phyloP scores from a whole-genome alignment of 2,888 invertebrate species.

The Ennomos quercinarius region DNA sequence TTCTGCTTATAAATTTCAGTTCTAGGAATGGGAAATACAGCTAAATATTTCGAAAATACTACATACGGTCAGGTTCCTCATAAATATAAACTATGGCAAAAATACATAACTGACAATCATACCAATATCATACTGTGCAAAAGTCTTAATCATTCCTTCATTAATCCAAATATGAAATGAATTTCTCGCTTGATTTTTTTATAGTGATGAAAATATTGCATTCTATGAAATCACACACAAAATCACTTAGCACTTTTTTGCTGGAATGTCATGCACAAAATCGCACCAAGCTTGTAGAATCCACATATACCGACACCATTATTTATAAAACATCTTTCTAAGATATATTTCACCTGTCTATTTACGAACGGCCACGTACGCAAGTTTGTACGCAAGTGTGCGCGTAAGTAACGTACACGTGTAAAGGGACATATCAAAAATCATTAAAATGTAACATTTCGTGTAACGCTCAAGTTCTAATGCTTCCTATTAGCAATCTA shows the following conservation, averaged over 20 bases:
- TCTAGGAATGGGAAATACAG: background rate
- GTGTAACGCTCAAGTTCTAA: slow-evolving; percentile 42
- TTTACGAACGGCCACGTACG: slow-evolving; percentile 10
- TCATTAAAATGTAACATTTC: slow-evolving; percentile 31
- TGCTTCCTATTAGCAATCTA: slow-evolving; percentile 26
- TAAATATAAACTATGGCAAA: background rate
- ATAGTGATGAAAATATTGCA: slow-evolving; percentile 53
- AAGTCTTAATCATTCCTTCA: slow-evolving; percentile 8
- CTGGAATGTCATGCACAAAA: slow-evolving; percentile 36
- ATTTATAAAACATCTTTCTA: background rate
- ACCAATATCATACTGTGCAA: background rate
- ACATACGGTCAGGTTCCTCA: background rate
- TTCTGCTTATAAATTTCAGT: slow-evolving; percentile 11
- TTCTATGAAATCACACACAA: slow-evolving; percentile 58
- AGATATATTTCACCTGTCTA: no score
- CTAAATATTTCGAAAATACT: background rate
- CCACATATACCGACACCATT: slow-evolving; percentile 16
- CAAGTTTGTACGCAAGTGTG: slow-evolving; percentile 16
- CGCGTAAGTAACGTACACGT: slow-evolving; percentile 1
- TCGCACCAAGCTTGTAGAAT: slow-evolving; percentile 38
- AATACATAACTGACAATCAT: background rate
- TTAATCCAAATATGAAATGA: background rate
- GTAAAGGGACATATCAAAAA: slow-evolving; percentile 32
- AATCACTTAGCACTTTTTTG: slow-evolving; percentile 40
- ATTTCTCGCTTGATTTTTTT: slow-evolving; percentile 8